Percentiles rank a stretch among this genome's conserved stretches.
Evolutionary conservation across 37 sponge, comb jelly and placozoan genomes (phyloP).

Genomic region (Spongilla lacustris): DNA sequence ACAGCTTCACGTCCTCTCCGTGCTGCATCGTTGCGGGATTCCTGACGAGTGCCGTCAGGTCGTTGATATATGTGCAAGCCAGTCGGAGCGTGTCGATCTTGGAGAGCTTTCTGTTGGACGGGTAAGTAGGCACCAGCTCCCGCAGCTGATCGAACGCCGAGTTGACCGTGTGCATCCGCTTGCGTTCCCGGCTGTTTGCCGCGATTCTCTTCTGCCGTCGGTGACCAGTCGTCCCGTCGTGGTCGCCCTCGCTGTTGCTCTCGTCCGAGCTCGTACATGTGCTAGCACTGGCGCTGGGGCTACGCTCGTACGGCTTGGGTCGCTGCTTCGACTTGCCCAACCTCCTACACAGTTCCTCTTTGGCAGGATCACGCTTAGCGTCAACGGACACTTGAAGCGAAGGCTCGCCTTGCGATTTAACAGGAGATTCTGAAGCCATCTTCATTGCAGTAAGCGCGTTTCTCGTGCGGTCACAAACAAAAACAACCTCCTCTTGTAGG

Average conservation of each 20-base stretch:
- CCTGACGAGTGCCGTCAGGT: conserved; percentile 65
- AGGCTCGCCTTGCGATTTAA: conserved; percentile 5
- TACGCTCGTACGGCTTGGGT: conserved; percentile 37
- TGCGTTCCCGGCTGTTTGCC: conserved; percentile 88
- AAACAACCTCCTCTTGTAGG: not conserved
- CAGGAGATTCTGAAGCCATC: conserved; percentile 5
- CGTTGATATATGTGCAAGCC: conserved; percentile 86
- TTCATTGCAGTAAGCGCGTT: not conserved
- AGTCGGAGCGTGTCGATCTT: conserved; percentile 89
- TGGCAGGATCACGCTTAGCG: not conserved
- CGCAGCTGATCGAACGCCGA: conserved; percentile 88
- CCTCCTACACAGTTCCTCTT: not conserved
- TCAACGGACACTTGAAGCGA: not conserved
- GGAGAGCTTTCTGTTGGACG: conserved; percentile 91
- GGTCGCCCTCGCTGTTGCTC: conserved; percentile 22
- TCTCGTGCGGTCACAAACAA: not conserved
- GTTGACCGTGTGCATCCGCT: conserved; percentile 92
- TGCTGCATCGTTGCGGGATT: conserved; percentile 44
- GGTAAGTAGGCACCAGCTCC: conserved; percentile 88
- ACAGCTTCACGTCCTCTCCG: conserved; percentile 41
- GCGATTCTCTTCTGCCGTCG: conserved; percentile 47
- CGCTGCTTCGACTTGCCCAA: conserved; percentile 9
- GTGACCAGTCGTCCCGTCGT: conserved; percentile 9
- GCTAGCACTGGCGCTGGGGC: conserved; percentile 30
- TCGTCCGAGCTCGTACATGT: conserved; percentile 48